phyloP scores from a whole-genome alignment of 2,113 vertebrate species.

The Triplophysa siluroides region DNA sequence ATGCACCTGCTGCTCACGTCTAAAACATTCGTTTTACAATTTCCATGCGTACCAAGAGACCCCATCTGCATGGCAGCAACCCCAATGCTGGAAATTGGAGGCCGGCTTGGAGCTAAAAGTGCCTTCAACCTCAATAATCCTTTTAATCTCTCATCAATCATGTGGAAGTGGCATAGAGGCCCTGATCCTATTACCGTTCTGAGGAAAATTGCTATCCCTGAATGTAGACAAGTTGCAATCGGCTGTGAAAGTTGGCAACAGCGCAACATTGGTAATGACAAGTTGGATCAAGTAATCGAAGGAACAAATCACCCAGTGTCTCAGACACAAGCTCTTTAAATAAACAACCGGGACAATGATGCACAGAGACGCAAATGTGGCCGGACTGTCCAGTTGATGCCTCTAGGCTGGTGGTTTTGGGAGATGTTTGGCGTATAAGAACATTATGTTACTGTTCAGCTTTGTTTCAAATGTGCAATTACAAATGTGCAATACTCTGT shows the following conservation, averaged over 20 bases:
- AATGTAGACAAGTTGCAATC: conserved; percentile 63
- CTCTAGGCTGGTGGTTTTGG: not conserved
- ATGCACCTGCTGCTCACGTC: conserved; percentile 47
- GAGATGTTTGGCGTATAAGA: not conserved
- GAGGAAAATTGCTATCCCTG: conserved; percentile 63
- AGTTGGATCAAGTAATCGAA: conserved; percentile 58
- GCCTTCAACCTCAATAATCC: conserved; percentile 76
- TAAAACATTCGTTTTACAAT: conserved; percentile 52
- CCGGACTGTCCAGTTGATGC: conserved; percentile 36
- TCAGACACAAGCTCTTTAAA: conserved; percentile 60
- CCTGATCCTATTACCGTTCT: conserved; percentile 72
- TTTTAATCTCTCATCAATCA: conserved; percentile 84
- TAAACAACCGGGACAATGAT: conserved; percentile 59
- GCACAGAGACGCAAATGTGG: conserved; percentile 41
- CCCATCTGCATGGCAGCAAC: conserved; percentile 71
- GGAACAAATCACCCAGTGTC: conserved; percentile 57
- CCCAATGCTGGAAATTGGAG: conserved; percentile 67
- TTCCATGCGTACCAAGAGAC: conserved; percentile 59
- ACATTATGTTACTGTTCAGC: not conserved
- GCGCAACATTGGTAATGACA: conserved; percentile 61
- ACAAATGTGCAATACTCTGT: not conserved
- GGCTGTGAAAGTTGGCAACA: conserved; percentile 62
- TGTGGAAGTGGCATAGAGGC: conserved; percentile 64
- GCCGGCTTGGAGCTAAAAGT: conserved; percentile 73
- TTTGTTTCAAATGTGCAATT: conserved; percentile 11